Percentiles rank a stretch among this genome's conserved stretches.
These are phyloP conservation scores for Nematopogon swammerdamellus DNA, from an alignment of 2,888 invertebrate species.

Conservation along the genomic window DNA sequence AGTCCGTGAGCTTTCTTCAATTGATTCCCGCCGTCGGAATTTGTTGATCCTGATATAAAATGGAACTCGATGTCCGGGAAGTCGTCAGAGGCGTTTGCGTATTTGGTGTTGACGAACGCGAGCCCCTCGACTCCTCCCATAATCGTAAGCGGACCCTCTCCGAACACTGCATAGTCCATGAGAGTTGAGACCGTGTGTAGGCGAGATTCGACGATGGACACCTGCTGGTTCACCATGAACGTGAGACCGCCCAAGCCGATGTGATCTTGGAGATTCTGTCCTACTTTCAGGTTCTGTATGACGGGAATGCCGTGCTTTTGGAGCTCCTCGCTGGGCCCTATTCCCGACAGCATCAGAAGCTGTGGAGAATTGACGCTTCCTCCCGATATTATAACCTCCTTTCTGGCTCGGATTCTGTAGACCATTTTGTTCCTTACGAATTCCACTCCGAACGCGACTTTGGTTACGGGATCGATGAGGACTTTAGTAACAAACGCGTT, in stretches of 20 bases:
- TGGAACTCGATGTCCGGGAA: slow-evolving; percentile 90
- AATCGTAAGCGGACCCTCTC: slow-evolving; percentile 80
- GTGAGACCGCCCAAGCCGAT: slow-evolving; percentile 82
- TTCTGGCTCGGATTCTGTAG: slow-evolving; percentile 70
- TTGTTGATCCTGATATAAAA: slow-evolving; percentile 83
- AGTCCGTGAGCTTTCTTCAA: slow-evolving; percentile 77
- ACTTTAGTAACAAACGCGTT: slow-evolving; percentile 75
- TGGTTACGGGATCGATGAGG: slow-evolving; percentile 68
- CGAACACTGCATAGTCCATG: slow-evolving; percentile 79
- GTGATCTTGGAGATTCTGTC: slow-evolving; percentile 87
- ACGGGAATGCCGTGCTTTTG: slow-evolving; percentile 73
- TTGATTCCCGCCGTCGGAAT: slow-evolving; percentile 82
- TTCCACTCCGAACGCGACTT: slow-evolving; percentile 79
- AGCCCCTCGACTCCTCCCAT: slow-evolving; percentile 86
- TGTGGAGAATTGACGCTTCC: slow-evolving; percentile 95
- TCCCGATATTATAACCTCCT: slow-evolving; percentile 86
- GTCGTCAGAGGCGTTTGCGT: slow-evolving; percentile 73
- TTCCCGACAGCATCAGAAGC: slow-evolving; percentile 87
- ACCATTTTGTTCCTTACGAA: slow-evolving; percentile 71
- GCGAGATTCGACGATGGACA: slow-evolving; percentile 76
- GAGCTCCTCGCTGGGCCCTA: slow-evolving; percentile 73
- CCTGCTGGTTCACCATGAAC: slow-evolving; percentile 73
- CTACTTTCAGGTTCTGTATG: slow-evolving; percentile 78
- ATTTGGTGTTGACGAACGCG: slow-evolving; percentile 88
- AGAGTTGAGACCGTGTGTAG: slow-evolving; percentile 77